Evolutionary conservation across 2,797 vertebrate species (phyloP).

Genomic region (Mormyrus proboscirostris): DNA sequence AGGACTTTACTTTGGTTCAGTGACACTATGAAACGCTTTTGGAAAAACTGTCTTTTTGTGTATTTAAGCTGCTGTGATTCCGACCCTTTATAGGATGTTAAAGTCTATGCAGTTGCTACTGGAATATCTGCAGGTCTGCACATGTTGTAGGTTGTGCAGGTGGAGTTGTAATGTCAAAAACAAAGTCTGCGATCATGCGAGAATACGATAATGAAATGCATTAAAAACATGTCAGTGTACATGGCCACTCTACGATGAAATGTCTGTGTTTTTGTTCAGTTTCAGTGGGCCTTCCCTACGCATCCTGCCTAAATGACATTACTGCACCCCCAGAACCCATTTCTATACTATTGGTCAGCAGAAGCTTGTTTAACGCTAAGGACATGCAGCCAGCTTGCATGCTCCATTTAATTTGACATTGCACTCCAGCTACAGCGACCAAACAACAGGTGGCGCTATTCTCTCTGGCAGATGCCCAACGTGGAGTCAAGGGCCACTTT

Average conservation of each 20-base stretch:
- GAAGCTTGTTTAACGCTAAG: not conserved
- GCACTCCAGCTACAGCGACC: not conserved
- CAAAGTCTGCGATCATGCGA: not conserved
- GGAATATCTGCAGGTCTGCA: not conserved
- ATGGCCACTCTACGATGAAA: not conserved
- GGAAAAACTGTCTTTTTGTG: not conserved
- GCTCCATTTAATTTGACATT: not conserved
- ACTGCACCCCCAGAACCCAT: not conserved
- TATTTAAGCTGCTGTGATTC: not conserved
- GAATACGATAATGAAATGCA: not conserved
- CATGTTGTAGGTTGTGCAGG: not conserved
- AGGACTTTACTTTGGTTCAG: not conserved
- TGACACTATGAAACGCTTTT: not conserved
- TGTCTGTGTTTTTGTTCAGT: not conserved
- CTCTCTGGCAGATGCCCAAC: not conserved
- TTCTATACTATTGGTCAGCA: not conserved
- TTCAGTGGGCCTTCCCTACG: not conserved
- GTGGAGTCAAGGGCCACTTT: constrained; percentile 7
- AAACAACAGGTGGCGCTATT: constrained; percentile 20
- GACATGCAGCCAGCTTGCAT: not conserved
- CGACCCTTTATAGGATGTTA: not conserved
- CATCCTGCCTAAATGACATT: not conserved
- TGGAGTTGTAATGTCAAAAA: not conserved
- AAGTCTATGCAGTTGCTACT: not conserved
- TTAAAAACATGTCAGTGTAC: not conserved